These are phyloP conservation scores for Heliothis virescens DNA, from an alignment of 1,140 invertebrate species.

Conservation along the genomic window DNA sequence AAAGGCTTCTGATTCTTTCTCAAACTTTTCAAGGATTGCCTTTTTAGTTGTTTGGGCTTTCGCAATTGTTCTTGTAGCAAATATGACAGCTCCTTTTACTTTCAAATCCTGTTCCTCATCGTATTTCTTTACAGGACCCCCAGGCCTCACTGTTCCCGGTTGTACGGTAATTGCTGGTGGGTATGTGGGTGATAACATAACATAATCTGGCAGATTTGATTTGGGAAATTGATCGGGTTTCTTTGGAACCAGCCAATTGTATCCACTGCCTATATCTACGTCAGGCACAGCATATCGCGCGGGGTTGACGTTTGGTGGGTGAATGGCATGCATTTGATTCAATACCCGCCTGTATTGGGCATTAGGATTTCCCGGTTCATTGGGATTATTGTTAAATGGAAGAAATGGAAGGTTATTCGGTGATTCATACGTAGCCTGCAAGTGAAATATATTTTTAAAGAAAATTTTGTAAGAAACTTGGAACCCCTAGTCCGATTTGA, in stretches of 20 bases:
- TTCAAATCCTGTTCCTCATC: background rate
- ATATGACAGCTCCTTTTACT: background rate
- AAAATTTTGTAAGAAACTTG: too few relatives aligned
- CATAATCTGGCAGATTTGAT: background rate
- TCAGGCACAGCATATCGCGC: conserved; percentile 22
- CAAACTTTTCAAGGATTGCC: background rate
- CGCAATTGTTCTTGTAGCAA: background rate
- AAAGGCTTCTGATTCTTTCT: background rate
- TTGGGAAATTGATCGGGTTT: background rate
- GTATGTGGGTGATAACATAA: background rate
- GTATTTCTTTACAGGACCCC: too few relatives aligned
- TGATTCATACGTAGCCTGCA: background rate
- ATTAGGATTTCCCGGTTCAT: background rate
- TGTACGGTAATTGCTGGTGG: background rate
- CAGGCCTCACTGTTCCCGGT: background rate
- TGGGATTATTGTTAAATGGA: background rate
- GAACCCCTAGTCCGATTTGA: too few relatives aligned
- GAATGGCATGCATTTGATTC: background rate
- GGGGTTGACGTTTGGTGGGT: background rate
- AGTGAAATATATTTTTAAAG: background rate
- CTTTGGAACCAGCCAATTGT: conserved; percentile 13
- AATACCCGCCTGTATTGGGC: background rate
- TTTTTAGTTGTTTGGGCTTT: background rate
- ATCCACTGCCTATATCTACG: background rate
- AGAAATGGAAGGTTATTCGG: background rate